These are phyloP conservation scores for Cheilosia variabilis DNA, from an alignment of 2,888 invertebrate genomes.

Conservation along the genomic window DNA sequence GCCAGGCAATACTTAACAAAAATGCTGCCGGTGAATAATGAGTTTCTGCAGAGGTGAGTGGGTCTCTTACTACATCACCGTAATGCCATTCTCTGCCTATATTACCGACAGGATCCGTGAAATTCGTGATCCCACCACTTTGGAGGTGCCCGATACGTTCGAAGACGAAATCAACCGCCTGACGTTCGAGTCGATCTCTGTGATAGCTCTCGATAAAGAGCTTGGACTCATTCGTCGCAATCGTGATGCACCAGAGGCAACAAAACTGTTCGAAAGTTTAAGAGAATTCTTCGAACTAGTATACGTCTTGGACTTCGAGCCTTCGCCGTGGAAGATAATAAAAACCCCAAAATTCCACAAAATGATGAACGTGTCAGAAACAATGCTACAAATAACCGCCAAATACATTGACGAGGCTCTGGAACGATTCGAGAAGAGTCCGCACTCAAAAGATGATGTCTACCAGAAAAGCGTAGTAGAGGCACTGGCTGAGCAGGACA, in stretches of 20 bases:
- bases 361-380: constrained; percentile 77
- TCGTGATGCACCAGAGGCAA: constrained; percentile 34
- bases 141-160: constrained; percentile 84
- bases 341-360: constrained; percentile 77
- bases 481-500: constrained; percentile 86
- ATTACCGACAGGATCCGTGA: constrained; percentile 79
- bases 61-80: background rate
- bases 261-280: constrained; percentile 77
- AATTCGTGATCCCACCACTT: constrained; percentile 77
- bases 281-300: constrained; percentile 61
- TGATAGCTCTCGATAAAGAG: constrained; percentile 82
- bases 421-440: constrained; percentile 75
- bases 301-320: constrained; percentile 77
- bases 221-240: constrained; percentile 78
- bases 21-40: constrained; percentile 83
- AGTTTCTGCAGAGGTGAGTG: constrained; percentile 71
- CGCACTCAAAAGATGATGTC: constrained; percentile 81
- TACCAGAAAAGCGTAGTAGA: constrained; percentile 87
- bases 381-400: constrained; percentile 76
- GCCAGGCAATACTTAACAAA: constrained; percentile 84
- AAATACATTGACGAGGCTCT: constrained; percentile 80
- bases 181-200: constrained; percentile 85
- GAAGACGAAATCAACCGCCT: constrained; percentile 85
- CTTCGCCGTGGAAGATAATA: constrained; percentile 78
- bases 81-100: background rate